Evolutionary conservation across 2,113 vertebrate genomes (phyloP), one percentile per base, ranked within the genome.

Genomic region (Zingel zingel): DNA sequence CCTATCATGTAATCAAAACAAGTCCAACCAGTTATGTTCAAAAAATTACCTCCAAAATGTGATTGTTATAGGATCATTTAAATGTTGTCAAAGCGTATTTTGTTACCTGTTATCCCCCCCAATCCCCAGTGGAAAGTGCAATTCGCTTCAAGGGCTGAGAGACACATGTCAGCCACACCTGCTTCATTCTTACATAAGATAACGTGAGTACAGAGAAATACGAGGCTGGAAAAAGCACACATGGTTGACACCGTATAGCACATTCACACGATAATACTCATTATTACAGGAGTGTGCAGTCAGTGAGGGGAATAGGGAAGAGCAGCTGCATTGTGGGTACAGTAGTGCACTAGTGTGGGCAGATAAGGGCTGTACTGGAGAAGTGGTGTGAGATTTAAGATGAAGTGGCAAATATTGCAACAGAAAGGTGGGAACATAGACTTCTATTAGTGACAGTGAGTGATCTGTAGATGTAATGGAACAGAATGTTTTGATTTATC

Each of bases 121-220:
- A 16, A 6, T 70, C 71, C 68, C 36, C 11, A 4, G 30, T 19
- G 64, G 13, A n/a, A 36, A 74, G 39, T 30, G 67, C 25, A 53
- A 61, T 54, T 59, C 19, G 50, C 59, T 56, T 68, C 13, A 57
- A 74, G 39, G 54, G 39, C 74, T 47, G 56, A 88, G 77, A 70
- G 48, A 88, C 75, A 68, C 71, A 83, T 72, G 84, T 81, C 78
- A 81, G 65, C 73, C 33, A 73, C 90, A 88, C 83, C 85, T 89
- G 87, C 81, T 72, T 77, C 56, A 33, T 56, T 72, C 79, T 86
- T 87, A 88, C 65, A 73, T 68, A 86, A 86, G 66, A 81, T 45
- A 78, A 75, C 65, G 45, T 48, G 71, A 75, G 81, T 19, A 69
- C 4, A 83, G 65, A 85, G 57, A 56, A 65, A 48, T 75, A 70